These are phyloP conservation scores for Candidula unifasciata DNA, from an alignment of 2,888 invertebrate species.

Conservation along the genomic window DNA sequence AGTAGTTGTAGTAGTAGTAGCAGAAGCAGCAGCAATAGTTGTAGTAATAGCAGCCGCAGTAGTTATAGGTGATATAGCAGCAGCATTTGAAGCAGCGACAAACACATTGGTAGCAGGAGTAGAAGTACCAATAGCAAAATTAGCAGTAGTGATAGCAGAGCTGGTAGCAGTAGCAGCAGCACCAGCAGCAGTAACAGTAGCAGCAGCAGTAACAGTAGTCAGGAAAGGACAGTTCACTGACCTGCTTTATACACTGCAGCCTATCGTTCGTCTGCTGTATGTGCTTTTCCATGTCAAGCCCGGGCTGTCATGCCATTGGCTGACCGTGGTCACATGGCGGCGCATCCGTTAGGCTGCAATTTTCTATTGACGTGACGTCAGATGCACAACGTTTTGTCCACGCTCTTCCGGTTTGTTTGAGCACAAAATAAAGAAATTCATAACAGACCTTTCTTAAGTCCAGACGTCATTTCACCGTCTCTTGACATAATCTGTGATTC, in stretches of 20 bases:
- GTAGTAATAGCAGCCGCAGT: too few species aligned
- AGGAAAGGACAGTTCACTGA: slow-evolving; percentile 56
- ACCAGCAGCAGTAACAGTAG: too few species aligned
- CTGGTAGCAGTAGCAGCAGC: too few species aligned
- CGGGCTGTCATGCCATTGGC: slow-evolving; percentile 51
- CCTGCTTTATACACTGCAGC: slow-evolving; percentile 78
- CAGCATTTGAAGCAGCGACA: background rate
- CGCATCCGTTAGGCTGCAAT: slow-evolving; percentile 43
- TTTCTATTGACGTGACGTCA: background rate
- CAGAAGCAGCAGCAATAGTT: too few species aligned
- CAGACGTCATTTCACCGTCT: too few species aligned
- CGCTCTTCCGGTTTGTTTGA: too few species aligned
- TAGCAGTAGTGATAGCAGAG: background rate
- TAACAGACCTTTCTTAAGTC: too few species aligned
- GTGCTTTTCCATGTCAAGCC: slow-evolving; percentile 78
- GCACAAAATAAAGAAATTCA: too few species aligned
- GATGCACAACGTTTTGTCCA: too few species aligned
- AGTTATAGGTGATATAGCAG: too few species aligned
- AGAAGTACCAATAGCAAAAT: background rate
- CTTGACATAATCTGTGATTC: too few species aligned
- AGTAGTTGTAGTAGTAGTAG: too few species aligned
- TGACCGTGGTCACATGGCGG: slow-evolving; percentile 47
- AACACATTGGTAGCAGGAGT: background rate
- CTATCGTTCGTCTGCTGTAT: slow-evolving; percentile 78
- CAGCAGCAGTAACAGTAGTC: background rate